Evolutionary conservation across 2,797 vertebrate species (phyloP), one percentile per base, ranked within the genome.

Genomic region (Sebastiscus albofasciatus): DNA sequence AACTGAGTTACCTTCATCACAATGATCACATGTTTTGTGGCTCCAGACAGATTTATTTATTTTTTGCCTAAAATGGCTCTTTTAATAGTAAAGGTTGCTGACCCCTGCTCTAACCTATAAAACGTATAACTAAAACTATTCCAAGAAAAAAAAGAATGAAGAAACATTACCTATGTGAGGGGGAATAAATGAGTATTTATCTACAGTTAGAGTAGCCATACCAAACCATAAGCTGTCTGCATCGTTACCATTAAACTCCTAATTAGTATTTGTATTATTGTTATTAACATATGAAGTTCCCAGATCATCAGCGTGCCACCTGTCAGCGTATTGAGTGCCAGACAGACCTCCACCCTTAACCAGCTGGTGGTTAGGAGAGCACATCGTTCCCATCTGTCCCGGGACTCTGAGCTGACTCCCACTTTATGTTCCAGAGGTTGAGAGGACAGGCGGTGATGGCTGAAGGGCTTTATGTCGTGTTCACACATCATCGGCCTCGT

Each of bases 321-420:
- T 82, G 79, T 16, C 26, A 11, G n/a, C 1, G 5, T 52, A n/a
- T 49, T 27, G 39, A 36, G 6, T 26, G 13, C n/a, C 68, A 29
- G 8, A 29, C n/a, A 26, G 33, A 52, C 58, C 31, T 36, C 33
- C 55, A 39, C 22, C 61, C 39, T 39, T 12, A 5, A 68, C 66
- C 77, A 85, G 80, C 74, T 83, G 83, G 18, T 62, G 71, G 39
- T 34, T 72, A 20, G 46, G 60, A 55, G 61, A 81, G 75, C 69
- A 71, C 64, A 73, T 67, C 49, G 60, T 26, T 14, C n/a, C 84
- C 82, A 73, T 90, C 84, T 87, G 76, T 73, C 66, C 6, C 0
- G 39, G 27, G 46, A 75, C 75, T n/a, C 58, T 39, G 0, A 0
- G 73, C 89, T 83, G 86, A 88, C 76, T 83, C 80, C 61, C 70